Base-by-base conservation (phyloP, 2,888 invertebrate genomes). In the Quadroppia sp. region DNA sequence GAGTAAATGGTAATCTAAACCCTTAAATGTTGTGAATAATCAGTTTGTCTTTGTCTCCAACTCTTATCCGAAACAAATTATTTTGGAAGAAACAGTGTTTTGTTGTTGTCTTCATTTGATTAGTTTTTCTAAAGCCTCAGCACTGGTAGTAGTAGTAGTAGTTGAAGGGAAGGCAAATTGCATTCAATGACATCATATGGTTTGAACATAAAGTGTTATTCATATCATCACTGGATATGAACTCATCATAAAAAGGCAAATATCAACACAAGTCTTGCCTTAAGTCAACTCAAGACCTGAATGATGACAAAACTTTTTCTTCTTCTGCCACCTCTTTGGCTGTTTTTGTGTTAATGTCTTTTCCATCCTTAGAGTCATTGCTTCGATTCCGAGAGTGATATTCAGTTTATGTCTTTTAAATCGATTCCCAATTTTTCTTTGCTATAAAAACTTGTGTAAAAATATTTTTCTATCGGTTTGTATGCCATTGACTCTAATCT, bases 341-440 rank as follows among this genome's bases (percentile, higher is more conserved):
- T 23, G n/a, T 50, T 23, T 23, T 17, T 56, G 30, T 56, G 56
- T 28, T 56, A 56, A 56, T 56, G 56, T 17, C 3, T 56, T 56
- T 56, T 15, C 30, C 15, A 9, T 56, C 28, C 56, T 28, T 28
- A 13, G 23, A 56, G 56, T 56, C 56, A 56, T 56, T 30, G 25
- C 15, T 56, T 56, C 15, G 6, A 28, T 28, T 56, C 30, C 9
- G 56, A 2, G 9, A 56, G 28, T 15, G 30, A 56, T 56, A 56
- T 56, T 30, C 23, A 23, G 45, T 45, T 45, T 30, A 56, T 56
- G 56, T 56, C 23, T 28, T 56, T 56, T 56, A 56, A 56, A 56
- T 56, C 56, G 56, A 56, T 56, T 56, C 56, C 23, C 45, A 45
- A 45, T 45, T 45, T 15, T 45, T 45, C 17, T 2, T 45, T 6